Evolutionary conservation across 2,888 invertebrate species (phyloP), one percentile per base, ranked within the genome.

Genomic region (Cheilosia vulpina): DNA sequence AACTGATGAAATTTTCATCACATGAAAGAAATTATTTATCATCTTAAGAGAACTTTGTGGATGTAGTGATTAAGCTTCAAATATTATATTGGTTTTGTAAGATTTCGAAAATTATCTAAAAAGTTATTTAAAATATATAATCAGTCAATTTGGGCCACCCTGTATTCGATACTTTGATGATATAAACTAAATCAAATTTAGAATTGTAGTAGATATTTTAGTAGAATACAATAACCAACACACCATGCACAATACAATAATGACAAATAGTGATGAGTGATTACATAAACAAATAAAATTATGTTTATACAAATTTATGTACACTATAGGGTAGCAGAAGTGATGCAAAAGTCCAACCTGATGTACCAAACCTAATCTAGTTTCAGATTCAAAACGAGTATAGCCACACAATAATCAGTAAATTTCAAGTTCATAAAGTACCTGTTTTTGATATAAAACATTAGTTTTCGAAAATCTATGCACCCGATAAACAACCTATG

Each of bases 401-500:
- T 80, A 72, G 76, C 72, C 85, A 85, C 85, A 77, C 85, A 85
- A 15, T 66, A 69, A 68, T 68, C 43, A 34, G 24, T 52, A 41
- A 71, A 31, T 9, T 47, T 38, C 45, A 15, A 60, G 19, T 52
- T 69, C 15, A 27, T 63, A 19, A 80, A 45, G 76, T 85, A 85
- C 85, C 85, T 85, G 81, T 43, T 85, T 85, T 66, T 11, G 55
- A 21, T 81, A 85, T 81, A 81, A 73, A 80, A 60, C 71, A 81
- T 72, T 72, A 81, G 76, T 76, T 81, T 87, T 89, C 87, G 89
- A 84, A 82, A 87, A 76, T 88, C 88, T 89, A 69, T 88, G 88
- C 87, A 88, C 87, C 87, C 89, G 89, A 88, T 88, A 88, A 87
- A 88, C 88, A 85, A 89, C 88, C 89, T 89, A 88, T 69, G 87